Evolutionary conservation across 2,113 vertebrate genomes (phyloP), one percentile per base, ranked within the genome.

Genomic region (Caretta caretta): DNA sequence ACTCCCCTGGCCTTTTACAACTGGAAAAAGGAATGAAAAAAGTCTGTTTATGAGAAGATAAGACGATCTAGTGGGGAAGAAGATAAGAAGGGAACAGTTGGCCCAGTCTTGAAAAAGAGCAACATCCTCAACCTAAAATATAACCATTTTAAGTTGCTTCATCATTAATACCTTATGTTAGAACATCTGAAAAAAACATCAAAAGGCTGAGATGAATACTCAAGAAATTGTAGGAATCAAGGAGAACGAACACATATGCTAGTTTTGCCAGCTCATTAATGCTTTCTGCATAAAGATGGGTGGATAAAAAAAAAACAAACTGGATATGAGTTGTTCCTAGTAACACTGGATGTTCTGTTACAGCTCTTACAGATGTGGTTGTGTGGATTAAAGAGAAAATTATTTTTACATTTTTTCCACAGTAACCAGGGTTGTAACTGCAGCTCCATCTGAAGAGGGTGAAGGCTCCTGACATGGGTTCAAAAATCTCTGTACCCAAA

Each of bases 171-270:
- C 10, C 25, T 76, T 76, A n/a, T 29, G 9, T 46, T 35, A 81
- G 72, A 90, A 91, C 56, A 7, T 12, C 38, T 42, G 22, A 6
- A 7, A 27, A 5, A 17, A 16, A 0, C 48, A 86, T 86, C 62
- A 62, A 8, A 54, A 27, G 29, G 19, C 53, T 69, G 86, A 38
- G 80, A 93, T 50, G 87, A 42, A 20, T 0, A 82, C 80, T 0
- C 84, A 48, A 82, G 79, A 87, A 29, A 93, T 4, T 85, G 84
- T 84, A 94, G 92, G 86, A 91, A 59, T 49, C 91, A 87, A 22
- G 16, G 2, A 82, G 38, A 84, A 14, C 3, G 31, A 92, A 27
- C 11, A 80, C 17, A n/a, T 56, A 51, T 53, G 79, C 4, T 50
- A 50, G 62, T 17, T 10, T 91, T 87, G 89, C 2, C 48, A 85